phyloP scores from a whole-genome alignment of 1,140 invertebrate genomes.

The Drosophila leontia region DNA sequence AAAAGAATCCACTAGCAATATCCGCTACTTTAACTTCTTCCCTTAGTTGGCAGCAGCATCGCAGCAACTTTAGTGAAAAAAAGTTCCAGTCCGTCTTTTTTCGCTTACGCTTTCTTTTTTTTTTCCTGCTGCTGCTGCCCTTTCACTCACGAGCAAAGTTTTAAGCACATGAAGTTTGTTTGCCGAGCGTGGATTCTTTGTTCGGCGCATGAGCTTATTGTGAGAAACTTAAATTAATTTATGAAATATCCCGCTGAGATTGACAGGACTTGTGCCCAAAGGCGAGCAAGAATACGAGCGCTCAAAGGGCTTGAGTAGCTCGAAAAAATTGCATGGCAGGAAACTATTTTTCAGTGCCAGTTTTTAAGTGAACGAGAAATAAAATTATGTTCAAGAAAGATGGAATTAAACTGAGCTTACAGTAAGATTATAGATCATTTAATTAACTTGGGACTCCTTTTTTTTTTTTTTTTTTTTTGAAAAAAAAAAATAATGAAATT shows the following conservation, averaged over 20 bases:
- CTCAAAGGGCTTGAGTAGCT: not conserved
- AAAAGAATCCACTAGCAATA: conserved; percentile 57
- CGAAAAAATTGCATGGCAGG: not conserved
- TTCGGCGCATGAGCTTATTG: conserved; percentile 60
- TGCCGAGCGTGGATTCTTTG: conserved; percentile 28
- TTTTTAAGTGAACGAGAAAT: too few relatives aligned
- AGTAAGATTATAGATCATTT: not conserved
- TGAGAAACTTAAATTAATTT: conserved; percentile 81
- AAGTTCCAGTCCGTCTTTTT: conserved; percentile 58
- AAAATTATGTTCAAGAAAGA: not conserved
- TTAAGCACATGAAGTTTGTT: conserved; percentile 76
- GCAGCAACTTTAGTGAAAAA: conserved; percentile 57
- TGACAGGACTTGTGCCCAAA: conserved; percentile 45
- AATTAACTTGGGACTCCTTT: not conserved
- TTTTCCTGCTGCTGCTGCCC: conserved; percentile 1
- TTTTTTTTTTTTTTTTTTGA: too few relatives aligned
- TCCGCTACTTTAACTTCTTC: conserved; percentile 74
- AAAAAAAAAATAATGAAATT: too few relatives aligned
- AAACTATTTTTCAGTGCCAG: conserved; percentile 1
- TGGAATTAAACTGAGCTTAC: not conserved
- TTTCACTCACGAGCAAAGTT: conserved; percentile 71
- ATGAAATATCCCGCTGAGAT: conserved; percentile 65
- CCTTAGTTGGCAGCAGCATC: conserved; percentile 35
- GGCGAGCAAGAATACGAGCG: not conserved
- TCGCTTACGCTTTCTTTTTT: conserved; percentile 21